phyloP scores from a whole-genome alignment of 2,797 vertebrate species.

The Gouania willdenowi region DNA sequence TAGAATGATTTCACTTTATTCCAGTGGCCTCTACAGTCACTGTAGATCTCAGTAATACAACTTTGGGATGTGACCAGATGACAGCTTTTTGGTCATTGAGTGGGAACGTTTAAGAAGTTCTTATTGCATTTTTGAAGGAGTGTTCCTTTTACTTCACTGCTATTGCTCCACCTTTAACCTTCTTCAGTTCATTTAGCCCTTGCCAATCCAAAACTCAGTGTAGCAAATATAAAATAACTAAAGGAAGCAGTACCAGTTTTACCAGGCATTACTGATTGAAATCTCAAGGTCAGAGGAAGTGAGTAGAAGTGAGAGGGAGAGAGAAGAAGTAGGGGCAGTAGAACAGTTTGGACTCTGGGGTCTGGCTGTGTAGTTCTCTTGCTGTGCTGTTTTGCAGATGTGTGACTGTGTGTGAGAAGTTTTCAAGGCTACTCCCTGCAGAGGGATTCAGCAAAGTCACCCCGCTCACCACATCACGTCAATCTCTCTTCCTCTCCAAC shows the following conservation, averaged over 20 bases:
- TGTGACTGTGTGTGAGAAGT: conserved; percentile 27
- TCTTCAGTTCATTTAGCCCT: conserved; percentile 33
- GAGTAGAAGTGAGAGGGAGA: conserved; percentile 13
- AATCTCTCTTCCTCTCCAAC: conserved; percentile 27
- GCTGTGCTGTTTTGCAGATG: conserved; percentile 11
- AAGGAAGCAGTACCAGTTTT: conserved; percentile 38
- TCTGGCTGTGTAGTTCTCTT: conserved; percentile 49
- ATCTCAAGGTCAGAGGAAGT: conserved; percentile 70
- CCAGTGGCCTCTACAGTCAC: too few species aligned
- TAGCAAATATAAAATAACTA: neutral
- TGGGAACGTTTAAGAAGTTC: too few species aligned
- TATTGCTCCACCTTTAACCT: neutral
- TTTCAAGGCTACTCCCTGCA: conserved; percentile 60
- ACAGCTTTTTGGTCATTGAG: too few species aligned
- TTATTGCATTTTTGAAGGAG: neutral
- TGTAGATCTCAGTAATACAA: too few species aligned
- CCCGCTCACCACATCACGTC: conserved; percentile 41
- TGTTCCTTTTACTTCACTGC: too few species aligned
- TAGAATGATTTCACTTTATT: too few species aligned
- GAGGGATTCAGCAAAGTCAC: conserved; percentile 61
- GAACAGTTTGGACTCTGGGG: conserved; percentile 46
- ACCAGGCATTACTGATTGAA: conserved; percentile 72
- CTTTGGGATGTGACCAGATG: too few species aligned
- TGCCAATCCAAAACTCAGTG: conserved; percentile 43
- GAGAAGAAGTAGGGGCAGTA: conserved; percentile 25